These are phyloP conservation scores for Leucophenga varia DNA, from an alignment of 1,140 invertebrate genomes.

Conservation along the genomic window DNA sequence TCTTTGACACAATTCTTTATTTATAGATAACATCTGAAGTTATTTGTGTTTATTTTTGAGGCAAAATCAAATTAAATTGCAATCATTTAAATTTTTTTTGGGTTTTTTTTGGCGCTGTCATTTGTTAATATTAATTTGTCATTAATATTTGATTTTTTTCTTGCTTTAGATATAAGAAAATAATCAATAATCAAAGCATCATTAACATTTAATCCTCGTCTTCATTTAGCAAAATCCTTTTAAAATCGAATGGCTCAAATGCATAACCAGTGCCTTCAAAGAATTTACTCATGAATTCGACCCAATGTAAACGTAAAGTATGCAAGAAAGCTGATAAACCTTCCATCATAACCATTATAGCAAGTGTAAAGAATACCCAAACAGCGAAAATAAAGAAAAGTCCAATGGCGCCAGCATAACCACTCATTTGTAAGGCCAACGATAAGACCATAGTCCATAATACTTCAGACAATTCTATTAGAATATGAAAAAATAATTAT, in stretches of 20 bases:
- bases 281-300: conserved; percentile 98
- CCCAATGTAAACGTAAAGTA: conserved; percentile 97
- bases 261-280: conserved; percentile 84
- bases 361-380: conserved; percentile 87
- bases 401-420: conserved; percentile 44
- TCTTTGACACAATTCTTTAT: too few relatives aligned
- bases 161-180: too few relatives aligned
- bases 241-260: conserved; percentile 94
- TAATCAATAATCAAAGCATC: not conserved
- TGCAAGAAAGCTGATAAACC: conserved; percentile 97
- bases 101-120: too few relatives aligned
- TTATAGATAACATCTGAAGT: too few relatives aligned
- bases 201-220: conserved; percentile 55
- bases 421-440: conserved; percentile 25
- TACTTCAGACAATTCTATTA: conserved; percentile 81
- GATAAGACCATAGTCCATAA: conserved; percentile 82
- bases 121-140: too few relatives aligned
- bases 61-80: too few relatives aligned
- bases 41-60: too few relatives aligned
- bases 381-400: conserved; percentile 78
- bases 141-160: too few relatives aligned
- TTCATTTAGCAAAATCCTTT: conserved; percentile 72
- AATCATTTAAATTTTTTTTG: too few relatives aligned
- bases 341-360: conserved; percentile 97
- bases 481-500: not conserved